Evolutionary conservation across 2,888 invertebrate species (phyloP), one percentile per base, ranked within the genome.

Genomic region (Altica lythri): DNA sequence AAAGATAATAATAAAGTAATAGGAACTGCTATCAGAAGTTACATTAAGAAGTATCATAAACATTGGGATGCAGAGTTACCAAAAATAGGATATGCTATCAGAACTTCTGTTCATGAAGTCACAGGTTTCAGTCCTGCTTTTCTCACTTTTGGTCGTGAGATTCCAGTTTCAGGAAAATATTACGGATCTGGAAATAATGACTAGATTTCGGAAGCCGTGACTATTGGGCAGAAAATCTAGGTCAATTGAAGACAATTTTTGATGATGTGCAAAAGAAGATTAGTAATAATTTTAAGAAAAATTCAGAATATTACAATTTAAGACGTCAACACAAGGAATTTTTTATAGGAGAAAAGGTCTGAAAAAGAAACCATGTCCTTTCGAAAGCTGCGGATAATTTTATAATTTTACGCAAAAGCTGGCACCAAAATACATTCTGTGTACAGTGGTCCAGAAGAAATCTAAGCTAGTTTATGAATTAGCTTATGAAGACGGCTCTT

Each of bases 391-490:
- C 30, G 5, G 17, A 34, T 14, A 12, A 22, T 17, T n/a, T n/a
- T n/a, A n/a, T n/a, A n/a, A n/a, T n/a, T 53, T 53, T 40, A 22
- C 37, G 32, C n/a, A 25, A 9, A 53, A 53, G 12, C 35, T 46
- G 10, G 45, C 45, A 13, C 37, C 37, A 17, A 37, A 13, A 8
- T 53, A 38, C 19, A 17, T 46, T 17, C 4, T 30, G 18, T 37
- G 35, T 42, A 22, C 22, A n/a, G 48, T 48, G 9, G 10, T 17
- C 3, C 40, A 34, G 12, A 35, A 34, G 37, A 27, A 14, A 8
- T 48, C 42, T 2, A 30, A 35, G n/a, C 14, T 47, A 12, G 53
- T 46, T 10, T 53, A 53, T 48, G 47, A 48, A 16, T 13, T 53
- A 27, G 13, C 13, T 27, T 9, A 52, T 52, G 19, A 43, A 22